Conservation (phyloP, 2,888 invertebrate genomes). For the Tetragonula carbonaria region DNA sequence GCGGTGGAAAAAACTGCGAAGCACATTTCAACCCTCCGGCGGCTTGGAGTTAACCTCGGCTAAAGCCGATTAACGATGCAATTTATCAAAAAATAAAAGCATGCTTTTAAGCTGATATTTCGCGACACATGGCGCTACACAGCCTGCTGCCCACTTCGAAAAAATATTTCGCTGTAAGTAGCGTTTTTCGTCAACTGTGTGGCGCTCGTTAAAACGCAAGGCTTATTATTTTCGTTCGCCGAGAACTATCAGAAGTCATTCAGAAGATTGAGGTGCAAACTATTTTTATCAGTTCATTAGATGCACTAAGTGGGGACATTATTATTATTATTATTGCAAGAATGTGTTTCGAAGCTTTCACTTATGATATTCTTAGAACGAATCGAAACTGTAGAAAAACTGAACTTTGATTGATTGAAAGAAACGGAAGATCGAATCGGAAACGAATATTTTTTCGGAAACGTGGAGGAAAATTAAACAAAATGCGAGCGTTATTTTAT, state of each 20-base stretch:
- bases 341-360: too few species aligned
- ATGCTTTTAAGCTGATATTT: constrained; percentile 72
- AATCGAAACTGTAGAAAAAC: too few species aligned
- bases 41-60: constrained; percentile 60
- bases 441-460: too few species aligned
- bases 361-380: too few species aligned
- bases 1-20: constrained; percentile 29
- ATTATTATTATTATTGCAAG: too few species aligned
- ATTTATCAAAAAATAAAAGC: constrained; percentile 76
- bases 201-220: neutral
- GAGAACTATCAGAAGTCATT: neutral
- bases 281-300: too few species aligned
- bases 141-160: constrained; percentile 18
- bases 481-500: too few species aligned
- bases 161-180: constrained; percentile 47
- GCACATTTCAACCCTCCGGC: constrained; percentile 68
- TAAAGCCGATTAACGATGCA: constrained; percentile 73
- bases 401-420: too few species aligned
- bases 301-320: too few species aligned
- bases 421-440: too few species aligned
- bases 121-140: constrained; percentile 64
- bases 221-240: neutral
- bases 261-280: too few species aligned
- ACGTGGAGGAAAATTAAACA: too few species aligned
- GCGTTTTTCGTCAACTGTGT: constrained; percentile 38